Evolutionary conservation across 2,797 vertebrate species (phyloP), one percentile per base, ranked within the genome.

Genomic region (Pangasius mekongensis): DNA sequence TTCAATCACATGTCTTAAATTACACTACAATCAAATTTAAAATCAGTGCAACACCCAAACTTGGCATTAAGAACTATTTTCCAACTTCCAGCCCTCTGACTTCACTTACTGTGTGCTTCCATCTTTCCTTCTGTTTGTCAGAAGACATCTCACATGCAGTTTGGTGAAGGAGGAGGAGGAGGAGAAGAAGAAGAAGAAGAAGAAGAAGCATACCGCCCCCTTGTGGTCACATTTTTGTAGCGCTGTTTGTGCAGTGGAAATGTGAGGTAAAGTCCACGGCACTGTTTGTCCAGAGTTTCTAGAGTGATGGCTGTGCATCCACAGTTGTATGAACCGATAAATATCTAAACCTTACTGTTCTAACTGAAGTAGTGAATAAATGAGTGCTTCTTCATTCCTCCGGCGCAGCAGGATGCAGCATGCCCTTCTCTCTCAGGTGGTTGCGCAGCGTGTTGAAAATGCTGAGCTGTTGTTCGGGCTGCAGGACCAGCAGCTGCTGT

Each of bases 401-500:
- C 78, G 93, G 76, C 20, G 94, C 92, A 24, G 95, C 95, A 80
- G 97, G 96, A 54, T 94, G 94, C 39, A 99, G 96, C 92, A 98
- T 92, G 64, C 97, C 97, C 86, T 96, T 96, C 92, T 98, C 97
- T 13, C 93, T 92, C 3, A 99, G 96, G 86, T 98, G 97, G 71
- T 94, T 96, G 93, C 97, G 96, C 93, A 99, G 95, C 0, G 94
- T 97, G 95, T 97, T 97, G 91, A 98, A 99, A 87, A 99, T 97
- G 56, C 93, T 95, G 74, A 99, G 94, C 91, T 99, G 99, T 90
- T 99, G 98, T 27, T 98, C 97, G 0, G 98, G 98, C 76, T 98
- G 98, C 77, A 99, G 97, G 87, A 97, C 95, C 93, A 99, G 87
- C 89, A 99, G 93, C 93, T 98, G 99, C 93, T 99, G 97, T 58